A percentile compares a stretch with the other conserved stretches of the same genome.
These are phyloP conservation scores for Rhabdornis inornatus DNA, from an alignment of 2,113 vertebrate genomes.

Conservation along the genomic window DNA sequence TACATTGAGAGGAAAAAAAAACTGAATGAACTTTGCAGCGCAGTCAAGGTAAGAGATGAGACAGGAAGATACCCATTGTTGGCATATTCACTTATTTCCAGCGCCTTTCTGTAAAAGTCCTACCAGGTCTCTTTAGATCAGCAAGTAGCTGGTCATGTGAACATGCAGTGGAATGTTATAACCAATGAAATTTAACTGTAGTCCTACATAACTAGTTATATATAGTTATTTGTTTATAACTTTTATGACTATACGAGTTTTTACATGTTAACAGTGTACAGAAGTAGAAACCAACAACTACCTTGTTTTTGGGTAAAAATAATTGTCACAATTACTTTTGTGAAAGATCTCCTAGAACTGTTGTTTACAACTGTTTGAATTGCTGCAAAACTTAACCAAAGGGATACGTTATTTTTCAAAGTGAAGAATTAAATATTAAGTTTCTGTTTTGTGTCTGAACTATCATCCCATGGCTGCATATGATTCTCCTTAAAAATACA, in stretches of 20 bases:
- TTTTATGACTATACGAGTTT: not conserved
- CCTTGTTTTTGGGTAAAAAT: not conserved
- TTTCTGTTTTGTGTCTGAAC: not conserved
- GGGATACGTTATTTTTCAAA: not conserved
- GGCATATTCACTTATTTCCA: not conserved
- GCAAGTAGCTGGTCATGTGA: not conserved
- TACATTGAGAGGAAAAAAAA: constrained; percentile 86
- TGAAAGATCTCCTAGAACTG: not conserved
- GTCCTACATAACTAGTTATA: not conserved
- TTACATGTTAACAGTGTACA: not conserved
- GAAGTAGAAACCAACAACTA: not conserved
- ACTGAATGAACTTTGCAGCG: constrained; percentile 69
- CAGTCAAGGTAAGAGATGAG: constrained; percentile 79
- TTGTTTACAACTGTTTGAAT: not conserved
- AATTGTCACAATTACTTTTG: not conserved
- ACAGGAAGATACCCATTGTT: not conserved
- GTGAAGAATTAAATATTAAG: not conserved
- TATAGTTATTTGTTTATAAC: not conserved
- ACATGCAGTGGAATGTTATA: not conserved
- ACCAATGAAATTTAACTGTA: not conserved
- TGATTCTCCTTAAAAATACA: not conserved
- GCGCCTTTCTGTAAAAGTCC: not conserved
- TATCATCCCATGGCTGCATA: not conserved
- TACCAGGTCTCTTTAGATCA: not conserved
- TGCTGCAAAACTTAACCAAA: not conserved